Conservation (phyloP, 2,113 vertebrate species). For the Dendrocopos noguchii region DNA sequence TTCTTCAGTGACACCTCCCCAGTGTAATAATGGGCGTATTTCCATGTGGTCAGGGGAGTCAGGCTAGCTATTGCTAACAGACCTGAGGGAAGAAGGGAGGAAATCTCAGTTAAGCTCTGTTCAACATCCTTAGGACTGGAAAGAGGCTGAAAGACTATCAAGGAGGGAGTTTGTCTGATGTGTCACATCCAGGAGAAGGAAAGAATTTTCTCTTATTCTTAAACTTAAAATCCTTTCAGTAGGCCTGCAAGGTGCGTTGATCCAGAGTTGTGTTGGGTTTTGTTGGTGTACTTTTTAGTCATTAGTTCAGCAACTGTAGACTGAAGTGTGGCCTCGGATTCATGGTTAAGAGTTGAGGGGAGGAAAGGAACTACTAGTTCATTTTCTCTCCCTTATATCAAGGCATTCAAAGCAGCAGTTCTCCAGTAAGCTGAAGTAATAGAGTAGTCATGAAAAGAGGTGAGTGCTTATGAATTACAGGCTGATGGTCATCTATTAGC, state of each 20-base stretch:
- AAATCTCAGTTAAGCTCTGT: neutral
- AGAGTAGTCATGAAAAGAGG: neutral
- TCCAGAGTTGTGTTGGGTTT: neutral
- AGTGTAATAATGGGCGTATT: neutral
- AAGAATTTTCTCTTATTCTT: neutral
- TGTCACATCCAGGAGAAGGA: neutral
- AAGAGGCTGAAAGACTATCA: neutral
- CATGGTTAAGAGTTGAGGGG: neutral
- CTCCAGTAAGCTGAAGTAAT: neutral
- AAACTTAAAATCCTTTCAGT: neutral
- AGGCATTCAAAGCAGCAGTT: neutral
- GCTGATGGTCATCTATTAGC: neutral
- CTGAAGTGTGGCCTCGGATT: neutral
- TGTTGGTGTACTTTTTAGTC: neutral
- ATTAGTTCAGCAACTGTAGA: neutral
- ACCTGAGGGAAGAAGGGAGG: neutral
- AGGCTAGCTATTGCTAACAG: neutral
- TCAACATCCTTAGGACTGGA: neutral
- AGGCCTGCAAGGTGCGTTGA: neutral
- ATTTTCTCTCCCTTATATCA: neutral
- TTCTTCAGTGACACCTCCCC: neutral
- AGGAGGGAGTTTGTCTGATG: neutral
- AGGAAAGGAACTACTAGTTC: neutral
- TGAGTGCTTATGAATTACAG: neutral
- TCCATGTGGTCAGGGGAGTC: neutral